phyloP scores from a whole-genome alignment of 2,797 vertebrate genomes.

The Diceros bicornis region DNA sequence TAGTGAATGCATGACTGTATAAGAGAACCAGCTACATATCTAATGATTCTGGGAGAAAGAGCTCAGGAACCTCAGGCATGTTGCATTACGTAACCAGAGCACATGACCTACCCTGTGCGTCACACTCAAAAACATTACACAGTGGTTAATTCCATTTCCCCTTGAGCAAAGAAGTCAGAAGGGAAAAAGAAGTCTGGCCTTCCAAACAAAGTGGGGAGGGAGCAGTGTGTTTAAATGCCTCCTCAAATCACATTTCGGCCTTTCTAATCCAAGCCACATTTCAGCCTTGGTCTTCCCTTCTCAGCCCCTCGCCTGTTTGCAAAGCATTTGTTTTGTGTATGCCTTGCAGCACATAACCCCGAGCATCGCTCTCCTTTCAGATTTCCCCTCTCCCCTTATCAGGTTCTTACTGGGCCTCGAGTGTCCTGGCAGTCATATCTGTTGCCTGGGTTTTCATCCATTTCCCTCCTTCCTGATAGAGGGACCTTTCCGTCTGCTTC shows the following conservation, averaged over 20 bases:
- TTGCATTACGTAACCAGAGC: slow-evolving; percentile 77
- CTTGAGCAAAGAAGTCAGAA: slow-evolving; percentile 73
- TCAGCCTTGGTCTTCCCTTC: slow-evolving; percentile 63
- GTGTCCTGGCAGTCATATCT: slow-evolving; percentile 69
- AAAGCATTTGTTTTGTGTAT: slow-evolving; percentile 76
- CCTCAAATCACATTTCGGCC: slow-evolving; percentile 40
- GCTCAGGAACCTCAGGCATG: slow-evolving; percentile 66
- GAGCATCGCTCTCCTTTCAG: slow-evolving; percentile 29
- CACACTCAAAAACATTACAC: slow-evolving; percentile 81
- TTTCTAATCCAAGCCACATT: slow-evolving; percentile 74
- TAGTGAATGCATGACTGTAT: slow-evolving; percentile 28
- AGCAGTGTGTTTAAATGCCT: background rate
- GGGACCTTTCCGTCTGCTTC: slow-evolving; percentile 69
- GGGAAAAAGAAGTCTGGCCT: slow-evolving; percentile 76
- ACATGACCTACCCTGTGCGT: slow-evolving; percentile 76
- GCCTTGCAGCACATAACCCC: slow-evolving; percentile 68
- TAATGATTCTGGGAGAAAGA: slow-evolving; percentile 63
- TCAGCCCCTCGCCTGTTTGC: slow-evolving; percentile 51
- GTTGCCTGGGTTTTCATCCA: slow-evolving; percentile 80
- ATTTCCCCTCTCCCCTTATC: slow-evolving; percentile 78
- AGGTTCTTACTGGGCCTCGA: background rate
- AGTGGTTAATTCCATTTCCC: slow-evolving; percentile 81
- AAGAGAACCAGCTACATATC: background rate
- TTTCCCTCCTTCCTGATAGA: slow-evolving; percentile 74
- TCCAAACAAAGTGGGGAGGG: slow-evolving; percentile 44